Evolutionary conservation across 2,888 invertebrate genomes (phyloP), one percentile per base, ranked within the genome.

Genomic region (Ethmia dodecea): DNA sequence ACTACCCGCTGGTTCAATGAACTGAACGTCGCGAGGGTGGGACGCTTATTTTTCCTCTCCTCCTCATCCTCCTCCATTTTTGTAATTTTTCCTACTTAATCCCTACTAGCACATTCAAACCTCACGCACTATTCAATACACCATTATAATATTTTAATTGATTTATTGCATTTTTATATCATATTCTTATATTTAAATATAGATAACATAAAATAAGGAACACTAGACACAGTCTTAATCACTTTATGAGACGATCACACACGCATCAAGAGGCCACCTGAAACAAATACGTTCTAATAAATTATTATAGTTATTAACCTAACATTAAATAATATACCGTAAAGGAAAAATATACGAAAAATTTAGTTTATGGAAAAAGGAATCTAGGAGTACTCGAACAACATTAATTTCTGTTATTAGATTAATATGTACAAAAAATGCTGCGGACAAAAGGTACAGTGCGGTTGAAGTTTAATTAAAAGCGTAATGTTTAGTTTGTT

Each of bases 141-240:
- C 67, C 60, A 70, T 72, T 67, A 62, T 57, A 55, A 49, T 50
- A 59, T 67, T 72, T 62, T 42, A 68, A 73, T 62, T 66, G 52
- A 63, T 81, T 79, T 79, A 78, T 77, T 79, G 55, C 58, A 62
- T 64, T 18, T 38, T 38, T 63, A 60, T 60, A 59, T 58, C 67
- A 73, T 73, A 69, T 55, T 58, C 56, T 63, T 63, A 62, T 55
- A 65, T 57, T 29, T 27, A 8, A 28, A 31, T 27, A 33, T 33
- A 34, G 24, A 41, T 64, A 64, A 72, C 64, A 78, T 72, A 72
- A 65, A 71, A 57, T 74, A 78, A 75, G 79, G 79, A 83, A 80
- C 84, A 84, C 83, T 80, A 73, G 72, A 71, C 81, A 84, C 81
- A 83, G 84, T 86, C 83, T 86, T 84, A 80, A 78, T 80, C 81